Conservation (phyloP, 2,888 invertebrate species). For the Chaetogeoica ovagalla region DNA sequence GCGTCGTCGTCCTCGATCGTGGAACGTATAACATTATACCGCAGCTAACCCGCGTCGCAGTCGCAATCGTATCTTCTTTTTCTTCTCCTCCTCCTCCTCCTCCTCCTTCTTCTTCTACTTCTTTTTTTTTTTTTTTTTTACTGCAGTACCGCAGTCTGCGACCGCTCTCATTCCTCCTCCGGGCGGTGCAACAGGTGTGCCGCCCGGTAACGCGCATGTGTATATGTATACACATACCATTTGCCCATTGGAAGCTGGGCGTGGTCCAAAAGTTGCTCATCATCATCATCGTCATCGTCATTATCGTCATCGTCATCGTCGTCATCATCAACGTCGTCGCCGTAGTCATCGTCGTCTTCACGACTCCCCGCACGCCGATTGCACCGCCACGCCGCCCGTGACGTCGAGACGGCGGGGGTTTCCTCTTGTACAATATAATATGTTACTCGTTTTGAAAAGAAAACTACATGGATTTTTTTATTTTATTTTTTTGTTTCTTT, state of each 20-base stretch:
- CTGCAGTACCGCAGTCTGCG: constrained; percentile 8
- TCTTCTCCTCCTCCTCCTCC: background rate
- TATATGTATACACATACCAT: constrained; percentile 2
- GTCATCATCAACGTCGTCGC: background rate
- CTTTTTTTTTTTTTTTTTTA: constrained; percentile 6
- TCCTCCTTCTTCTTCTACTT: background rate
- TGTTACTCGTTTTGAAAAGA: constrained; percentile 16
- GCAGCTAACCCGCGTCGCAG: background rate
- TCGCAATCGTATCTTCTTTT: background rate
- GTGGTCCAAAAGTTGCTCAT: constrained; percentile 52
- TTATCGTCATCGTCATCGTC: background rate
- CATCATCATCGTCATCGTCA: constrained; percentile 38
- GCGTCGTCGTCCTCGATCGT: no score
- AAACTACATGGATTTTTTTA: constrained; percentile 4
- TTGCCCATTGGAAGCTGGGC: constrained; percentile 52
- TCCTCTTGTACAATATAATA: background rate
- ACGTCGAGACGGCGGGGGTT: background rate
- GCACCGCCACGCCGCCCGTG: background rate
- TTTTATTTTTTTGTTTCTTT: background rate
- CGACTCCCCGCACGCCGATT: background rate
- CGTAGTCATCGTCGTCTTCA: constrained; percentile 12
- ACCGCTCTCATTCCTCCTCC: constrained; percentile 44
- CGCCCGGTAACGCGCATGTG: constrained; percentile 14
- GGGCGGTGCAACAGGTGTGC: constrained; percentile 49
- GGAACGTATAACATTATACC: no score